These are phyloP conservation scores for Neolamprologus tretocephalus DNA, from an alignment of 2,113 vertebrate genomes.

Conservation along the genomic window DNA sequence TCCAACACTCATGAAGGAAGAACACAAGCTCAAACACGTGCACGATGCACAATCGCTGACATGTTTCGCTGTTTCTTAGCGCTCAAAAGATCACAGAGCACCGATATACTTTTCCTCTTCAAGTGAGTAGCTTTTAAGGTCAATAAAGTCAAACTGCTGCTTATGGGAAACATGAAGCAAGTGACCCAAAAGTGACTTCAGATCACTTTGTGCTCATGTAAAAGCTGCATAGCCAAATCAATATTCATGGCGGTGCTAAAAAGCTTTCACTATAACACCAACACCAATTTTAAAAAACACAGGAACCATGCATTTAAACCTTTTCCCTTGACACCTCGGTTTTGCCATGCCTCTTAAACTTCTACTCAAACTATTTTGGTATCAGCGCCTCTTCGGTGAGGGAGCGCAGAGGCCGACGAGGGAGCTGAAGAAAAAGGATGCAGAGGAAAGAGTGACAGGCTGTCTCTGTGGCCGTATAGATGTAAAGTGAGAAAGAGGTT, in stretches of 20 bases:
- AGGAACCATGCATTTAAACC: not conserved
- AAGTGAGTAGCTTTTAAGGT: constrained; percentile 2
- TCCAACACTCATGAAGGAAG: not conserved
- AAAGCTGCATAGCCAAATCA: not conserved
- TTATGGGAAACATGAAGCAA: not conserved
- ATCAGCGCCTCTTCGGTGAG: not conserved
- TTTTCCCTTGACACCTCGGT: not conserved
- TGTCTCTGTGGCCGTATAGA: not conserved
- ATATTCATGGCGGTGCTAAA: constrained; percentile 24
- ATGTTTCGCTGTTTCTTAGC: not conserved
- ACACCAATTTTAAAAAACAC: not conserved
- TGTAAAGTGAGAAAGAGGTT: constrained; percentile 23
- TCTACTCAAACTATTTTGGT: not conserved
- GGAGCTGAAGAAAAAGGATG: not conserved
- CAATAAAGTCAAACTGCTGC: not conserved
- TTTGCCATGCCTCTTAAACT: not conserved
- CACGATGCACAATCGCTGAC: not conserved
- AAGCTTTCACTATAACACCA: not conserved
- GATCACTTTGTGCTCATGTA: constrained; percentile 4
- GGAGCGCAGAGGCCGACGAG: not conserved
- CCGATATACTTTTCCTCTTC: not conserved
- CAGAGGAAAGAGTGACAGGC: not conserved
- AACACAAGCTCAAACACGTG: not conserved
- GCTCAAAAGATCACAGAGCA: not conserved
- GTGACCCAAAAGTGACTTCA: constrained; percentile 2